Base-by-base conservation (phyloP, 2,888 invertebrate species). In the Cryptus armator region DNA sequence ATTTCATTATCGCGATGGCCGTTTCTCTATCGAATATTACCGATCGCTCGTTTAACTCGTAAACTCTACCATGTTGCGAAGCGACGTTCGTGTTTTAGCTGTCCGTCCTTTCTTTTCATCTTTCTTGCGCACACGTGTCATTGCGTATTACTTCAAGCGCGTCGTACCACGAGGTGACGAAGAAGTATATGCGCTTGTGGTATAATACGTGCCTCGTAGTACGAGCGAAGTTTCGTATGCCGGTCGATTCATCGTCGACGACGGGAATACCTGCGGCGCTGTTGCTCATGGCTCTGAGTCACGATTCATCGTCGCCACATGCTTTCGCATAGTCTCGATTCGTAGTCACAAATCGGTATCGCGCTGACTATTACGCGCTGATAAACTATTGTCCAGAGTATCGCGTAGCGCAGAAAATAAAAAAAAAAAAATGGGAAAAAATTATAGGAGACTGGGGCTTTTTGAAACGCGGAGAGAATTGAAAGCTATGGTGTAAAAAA, bases 261-360 rank as follows among this genome's bases (percentile, higher is more conserved):
- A 51, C 76, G 88, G 86, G 85, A 90, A 90, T 89, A 89, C 85
- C 87, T 85, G 56, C 78, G 84, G 66, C 79, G 86, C 88, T 89
- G 84, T 89, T 86, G 89, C 85, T 86, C 89, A 88, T 83, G 87
- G 86, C 87, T 89, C 59, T 88, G 89, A 89, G 84, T 89, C 89
- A 88, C 83, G 81, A 64, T 70, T 51, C 37, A 16, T 66, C 67
- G 72, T 44, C 67, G 83, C 12, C 76, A 81, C 53, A 67, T 67
- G 12, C 12, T 24, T 72, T 72, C 80, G 24, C 6, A 72, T 44
- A 81, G 72, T 9, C 48, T 51, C 24, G 16, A 51, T 37, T 83
- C 71, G 77, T 83, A 84, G 87, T 81, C 86, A 46, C 64, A 72
- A 37, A 46, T 43, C 81, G 77, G 68, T 37, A 37, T 75, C 70